Percentiles rank a stretch among this genome's conserved stretches.
Conservation (phyloP, 2,113 vertebrate genomes). For the Charina bottae region DNA sequence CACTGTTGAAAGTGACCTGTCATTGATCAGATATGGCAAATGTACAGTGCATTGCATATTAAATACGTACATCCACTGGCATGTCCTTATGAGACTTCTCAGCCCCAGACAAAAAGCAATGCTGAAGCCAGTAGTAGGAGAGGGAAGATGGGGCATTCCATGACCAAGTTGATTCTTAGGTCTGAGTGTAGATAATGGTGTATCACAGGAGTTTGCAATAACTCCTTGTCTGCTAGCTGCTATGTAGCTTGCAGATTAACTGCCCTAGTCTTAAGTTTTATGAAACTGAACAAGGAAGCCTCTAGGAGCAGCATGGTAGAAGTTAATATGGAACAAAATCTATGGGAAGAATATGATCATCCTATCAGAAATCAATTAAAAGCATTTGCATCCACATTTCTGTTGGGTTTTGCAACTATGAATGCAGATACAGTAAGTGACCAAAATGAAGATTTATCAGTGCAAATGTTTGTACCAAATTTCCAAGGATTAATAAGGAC, state of each 20-base stretch:
- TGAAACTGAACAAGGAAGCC: too few species aligned
- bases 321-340: not conserved
- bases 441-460: not conserved
- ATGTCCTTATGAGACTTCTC: not conserved
- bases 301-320: not conserved
- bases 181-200: not conserved
- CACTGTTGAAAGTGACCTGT: not conserved
- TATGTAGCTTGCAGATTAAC: not conserved
- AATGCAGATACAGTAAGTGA: not conserved
- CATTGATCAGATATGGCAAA: not conserved
- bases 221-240: not conserved
- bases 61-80: too few species aligned
- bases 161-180: not conserved
- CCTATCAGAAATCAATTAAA: not conserved
- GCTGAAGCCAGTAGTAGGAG: not conserved
- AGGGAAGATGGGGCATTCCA: not conserved
- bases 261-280: not conserved
- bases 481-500: not conserved
- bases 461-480: not conserved
- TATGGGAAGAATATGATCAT: not conserved
- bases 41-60: not conserved
- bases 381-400: not conserved
- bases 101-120: not conserved
- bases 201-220: not conserved
- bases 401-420: not conserved